phyloP scores from a whole-genome alignment of 2,113 vertebrate genomes.

The Thinocorus orbignyianus region DNA sequence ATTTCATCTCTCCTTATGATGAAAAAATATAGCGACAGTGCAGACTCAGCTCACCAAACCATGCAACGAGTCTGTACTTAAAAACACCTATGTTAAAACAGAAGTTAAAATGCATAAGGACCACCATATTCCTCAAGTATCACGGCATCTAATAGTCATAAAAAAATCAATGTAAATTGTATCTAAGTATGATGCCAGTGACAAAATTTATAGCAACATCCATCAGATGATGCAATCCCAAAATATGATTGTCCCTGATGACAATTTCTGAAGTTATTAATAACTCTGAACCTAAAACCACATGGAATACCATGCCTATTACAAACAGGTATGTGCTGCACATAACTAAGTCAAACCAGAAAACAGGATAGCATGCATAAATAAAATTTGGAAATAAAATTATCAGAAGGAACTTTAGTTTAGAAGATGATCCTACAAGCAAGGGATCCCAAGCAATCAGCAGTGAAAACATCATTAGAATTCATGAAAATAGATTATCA shows the following conservation, averaged over 20 bases:
- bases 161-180: background rate
- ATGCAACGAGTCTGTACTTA: background rate
- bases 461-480: background rate
- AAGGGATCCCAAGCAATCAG: background rate
- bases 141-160: background rate
- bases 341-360: background rate
- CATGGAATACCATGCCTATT: background rate
- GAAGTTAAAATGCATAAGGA: background rate
- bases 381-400: background rate
- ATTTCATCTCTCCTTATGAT: background rate
- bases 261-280: background rate
- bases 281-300: background rate
- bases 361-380: accelerated
- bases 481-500: background rate
- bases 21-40: background rate
- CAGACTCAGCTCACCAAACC: background rate
- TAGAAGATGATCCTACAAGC: background rate
- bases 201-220: background rate
- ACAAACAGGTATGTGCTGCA: background rate
- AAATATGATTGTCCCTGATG: background rate
- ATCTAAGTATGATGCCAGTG: background rate
- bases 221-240: background rate
- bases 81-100: background rate
- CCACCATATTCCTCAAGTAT: background rate
- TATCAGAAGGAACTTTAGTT: background rate